Conservation (phyloP, 35 echinoderm and acorn worm genomes). For the Lytechinus variegatus region DNA sequence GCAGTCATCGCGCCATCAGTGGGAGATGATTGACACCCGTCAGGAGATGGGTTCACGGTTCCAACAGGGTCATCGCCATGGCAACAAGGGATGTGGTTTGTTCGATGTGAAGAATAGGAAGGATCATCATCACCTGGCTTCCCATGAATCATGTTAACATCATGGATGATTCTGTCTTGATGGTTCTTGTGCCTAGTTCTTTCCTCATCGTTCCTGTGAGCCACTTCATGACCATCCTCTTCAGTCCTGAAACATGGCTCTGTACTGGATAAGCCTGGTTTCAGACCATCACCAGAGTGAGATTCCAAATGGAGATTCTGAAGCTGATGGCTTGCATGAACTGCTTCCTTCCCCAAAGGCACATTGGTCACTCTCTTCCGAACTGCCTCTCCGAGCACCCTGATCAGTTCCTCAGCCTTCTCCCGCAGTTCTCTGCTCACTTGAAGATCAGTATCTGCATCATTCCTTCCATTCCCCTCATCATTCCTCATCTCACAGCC, state of each 20-base stretch:
- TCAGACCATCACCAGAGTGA: background rate
- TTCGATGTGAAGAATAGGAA: background rate
- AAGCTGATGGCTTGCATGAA: background rate
- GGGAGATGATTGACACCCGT: background rate
- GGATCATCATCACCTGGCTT: background rate
- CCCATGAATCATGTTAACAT: background rate
- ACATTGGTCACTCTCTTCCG: conserved; percentile 75
- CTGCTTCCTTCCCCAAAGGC: conserved; percentile 4
- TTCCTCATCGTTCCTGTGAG: background rate
- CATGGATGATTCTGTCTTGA: background rate
- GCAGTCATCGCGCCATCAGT: background rate
- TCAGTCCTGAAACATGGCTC: background rate
- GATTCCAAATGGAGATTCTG: background rate
- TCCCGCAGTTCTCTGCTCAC: conserved; percentile 41
- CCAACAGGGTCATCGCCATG: background rate
- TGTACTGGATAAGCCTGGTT: background rate
- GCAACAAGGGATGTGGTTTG: background rate
- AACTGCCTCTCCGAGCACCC: conserved; percentile 73
- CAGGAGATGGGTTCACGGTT: background rate
- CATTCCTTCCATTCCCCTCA: background rate
- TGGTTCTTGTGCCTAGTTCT: background rate
- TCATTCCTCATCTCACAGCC: background rate
- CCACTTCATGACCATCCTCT: background rate
- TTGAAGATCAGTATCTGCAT: background rate
- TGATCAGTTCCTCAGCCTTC: conserved; percentile 60